Evolutionary conservation across 2,113 vertebrate genomes (phyloP).

Genomic region (Gasterosteus aculeatus): DNA sequence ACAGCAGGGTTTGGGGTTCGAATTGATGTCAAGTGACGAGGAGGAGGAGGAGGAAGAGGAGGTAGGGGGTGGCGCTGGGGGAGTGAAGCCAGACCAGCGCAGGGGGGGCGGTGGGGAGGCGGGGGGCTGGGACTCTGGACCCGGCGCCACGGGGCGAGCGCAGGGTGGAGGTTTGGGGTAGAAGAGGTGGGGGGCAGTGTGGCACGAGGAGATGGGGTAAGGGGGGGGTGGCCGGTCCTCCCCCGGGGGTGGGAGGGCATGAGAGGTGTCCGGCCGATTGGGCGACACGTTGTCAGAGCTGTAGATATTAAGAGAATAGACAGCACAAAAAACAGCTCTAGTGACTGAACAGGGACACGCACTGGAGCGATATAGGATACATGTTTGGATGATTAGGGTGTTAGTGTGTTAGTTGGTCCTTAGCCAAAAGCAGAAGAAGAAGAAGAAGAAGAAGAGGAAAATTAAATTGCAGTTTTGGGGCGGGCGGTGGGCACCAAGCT

Average conservation of each 20-base stretch:
- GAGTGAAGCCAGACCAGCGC: slow-evolving; percentile 82
- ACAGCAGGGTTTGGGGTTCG: slow-evolving; percentile 85
- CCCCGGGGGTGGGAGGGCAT: slow-evolving; percentile 79
- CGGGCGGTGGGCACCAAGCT: slow-evolving; percentile 65
- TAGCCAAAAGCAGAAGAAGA: slow-evolving; percentile 49
- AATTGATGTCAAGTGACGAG: slow-evolving; percentile 85
- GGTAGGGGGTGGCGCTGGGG: slow-evolving; percentile 78
- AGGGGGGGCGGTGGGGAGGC: slow-evolving; percentile 76
- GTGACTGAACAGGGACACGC: slow-evolving; percentile 78
- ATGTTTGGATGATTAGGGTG: slow-evolving; percentile 61
- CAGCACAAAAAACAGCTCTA: slow-evolving; percentile 82
- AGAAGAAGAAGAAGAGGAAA: slow-evolving; percentile 31
- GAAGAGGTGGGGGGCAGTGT: slow-evolving; percentile 75
- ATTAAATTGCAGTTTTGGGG: slow-evolving; percentile 56
- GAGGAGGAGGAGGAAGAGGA: slow-evolving; percentile 82
- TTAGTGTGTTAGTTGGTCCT: slow-evolving; percentile 61
- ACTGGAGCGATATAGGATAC: slow-evolving; percentile 68
- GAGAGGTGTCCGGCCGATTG: slow-evolving; percentile 87
- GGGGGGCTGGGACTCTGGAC: slow-evolving; percentile 82
- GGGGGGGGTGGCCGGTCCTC: slow-evolving; percentile 81
- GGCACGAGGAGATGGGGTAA: slow-evolving; percentile 79
- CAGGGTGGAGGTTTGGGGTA: slow-evolving; percentile 80
- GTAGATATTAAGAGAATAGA: slow-evolving; percentile 84
- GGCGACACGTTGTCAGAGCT: slow-evolving; percentile 86
- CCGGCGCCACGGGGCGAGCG: slow-evolving; percentile 80